Percentiles rank a stretch among this genome's conserved stretches.
These are phyloP conservation scores for Fabriciana adippe DNA, from an alignment of 2,888 invertebrate genomes.

Conservation along the genomic window DNA sequence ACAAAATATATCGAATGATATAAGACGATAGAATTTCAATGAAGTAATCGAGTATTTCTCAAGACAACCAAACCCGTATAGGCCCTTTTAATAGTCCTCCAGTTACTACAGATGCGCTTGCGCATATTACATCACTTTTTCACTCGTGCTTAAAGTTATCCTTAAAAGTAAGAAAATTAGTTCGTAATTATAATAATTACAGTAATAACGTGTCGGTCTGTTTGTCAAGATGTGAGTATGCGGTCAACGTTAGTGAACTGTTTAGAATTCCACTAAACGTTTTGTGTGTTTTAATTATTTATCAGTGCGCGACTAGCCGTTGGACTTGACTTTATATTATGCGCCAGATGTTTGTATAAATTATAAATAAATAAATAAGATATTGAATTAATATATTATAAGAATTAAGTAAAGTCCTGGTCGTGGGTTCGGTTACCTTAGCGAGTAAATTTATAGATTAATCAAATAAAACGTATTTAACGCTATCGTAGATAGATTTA, in stretches of 20 bases:
- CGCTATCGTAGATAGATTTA: too few species aligned
- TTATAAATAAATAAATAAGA: too few species aligned
- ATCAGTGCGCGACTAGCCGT: constrained; percentile 9
- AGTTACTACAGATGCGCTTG: neutral
- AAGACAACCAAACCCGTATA: constrained; percentile 3
- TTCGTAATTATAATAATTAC: constrained; percentile 24
- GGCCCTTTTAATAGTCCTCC: constrained; percentile 5
- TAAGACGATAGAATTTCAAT: constrained; percentile 2
- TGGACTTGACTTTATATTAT: constrained; percentile 16
- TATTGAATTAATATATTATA: too few species aligned
- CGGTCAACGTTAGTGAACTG: constrained; percentile 12
- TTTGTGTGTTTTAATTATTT: constrained; percentile 20
- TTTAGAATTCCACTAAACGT: constrained; percentile 20
- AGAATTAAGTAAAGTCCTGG: too few species aligned
- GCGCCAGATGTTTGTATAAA: neutral
- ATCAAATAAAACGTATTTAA: too few species aligned
- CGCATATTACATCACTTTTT: constrained; percentile 6
- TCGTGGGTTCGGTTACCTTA: too few species aligned
- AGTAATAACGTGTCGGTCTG: constrained; percentile 26
- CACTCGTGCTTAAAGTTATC: constrained; percentile 2
- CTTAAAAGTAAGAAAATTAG: constrained; percentile 14
- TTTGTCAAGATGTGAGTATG: constrained; percentile 21
- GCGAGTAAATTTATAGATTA: too few species aligned
- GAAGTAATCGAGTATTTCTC: constrained; percentile 4
- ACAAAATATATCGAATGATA: constrained; percentile 6